A percentile compares a stretch with the other conserved stretches of the same genome.
Evolutionary conservation across 2,797 vertebrate species (phyloP).

Genomic region (Balearica regulorum): DNA sequence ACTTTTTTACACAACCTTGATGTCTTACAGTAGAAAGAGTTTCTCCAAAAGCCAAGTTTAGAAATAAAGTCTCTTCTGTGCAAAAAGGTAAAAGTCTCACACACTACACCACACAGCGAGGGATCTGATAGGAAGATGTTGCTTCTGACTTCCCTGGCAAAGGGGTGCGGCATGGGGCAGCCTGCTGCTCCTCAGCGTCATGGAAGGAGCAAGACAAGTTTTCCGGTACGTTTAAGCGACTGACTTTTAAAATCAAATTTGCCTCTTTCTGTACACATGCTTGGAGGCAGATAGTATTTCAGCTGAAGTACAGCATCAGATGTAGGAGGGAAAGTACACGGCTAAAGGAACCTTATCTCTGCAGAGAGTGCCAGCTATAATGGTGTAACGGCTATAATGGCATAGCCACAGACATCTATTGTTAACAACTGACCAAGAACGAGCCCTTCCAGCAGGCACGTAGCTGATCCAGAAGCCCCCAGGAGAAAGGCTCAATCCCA

Average conservation of each 20-base stretch:
- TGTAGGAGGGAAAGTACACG: background rate
- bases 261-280: background rate
- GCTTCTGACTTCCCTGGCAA: background rate
- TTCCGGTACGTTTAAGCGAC: background rate
- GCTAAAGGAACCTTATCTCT: background rate
- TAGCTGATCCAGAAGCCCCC: background rate
- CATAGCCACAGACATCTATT: background rate
- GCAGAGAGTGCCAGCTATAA: background rate
- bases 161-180: background rate
- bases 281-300: background rate
- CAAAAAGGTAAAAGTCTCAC: background rate
- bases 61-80: background rate
- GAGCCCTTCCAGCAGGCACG: background rate
- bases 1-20: background rate
- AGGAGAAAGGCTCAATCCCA: background rate
- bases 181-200: background rate
- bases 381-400: background rate
- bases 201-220: background rate
- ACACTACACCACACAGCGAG: accelerated
- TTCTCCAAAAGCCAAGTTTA: background rate
- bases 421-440: background rate
- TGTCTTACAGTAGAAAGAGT: background rate
- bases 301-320: background rate
- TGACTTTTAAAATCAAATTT: background rate
- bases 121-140: background rate